phyloP scores from a whole-genome alignment of 35 echinoderm and acorn worm species.

The Hemicentrotus pulcherrimus region DNA sequence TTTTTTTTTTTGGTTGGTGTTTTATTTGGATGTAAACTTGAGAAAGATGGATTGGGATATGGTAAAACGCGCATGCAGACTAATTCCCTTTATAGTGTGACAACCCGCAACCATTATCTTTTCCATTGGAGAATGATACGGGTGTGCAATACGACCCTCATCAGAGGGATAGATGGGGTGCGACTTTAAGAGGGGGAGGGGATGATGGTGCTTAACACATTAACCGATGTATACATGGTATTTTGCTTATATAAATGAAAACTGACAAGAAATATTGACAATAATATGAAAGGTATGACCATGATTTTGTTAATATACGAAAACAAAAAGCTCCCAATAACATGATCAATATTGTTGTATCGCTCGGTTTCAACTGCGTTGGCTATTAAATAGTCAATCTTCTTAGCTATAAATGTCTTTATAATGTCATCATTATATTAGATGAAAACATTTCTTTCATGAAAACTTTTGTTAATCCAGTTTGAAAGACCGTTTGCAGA shows the following conservation, averaged over 20 bases:
- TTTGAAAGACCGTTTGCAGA: not conserved
- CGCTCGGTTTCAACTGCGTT: not conserved
- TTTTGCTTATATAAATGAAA: not conserved
- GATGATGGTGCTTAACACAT: not conserved
- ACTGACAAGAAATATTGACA: not conserved
- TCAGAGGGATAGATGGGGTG: not conserved
- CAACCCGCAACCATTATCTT: not conserved
- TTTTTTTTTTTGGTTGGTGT: not conserved
- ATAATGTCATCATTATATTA: not conserved
- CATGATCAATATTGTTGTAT: not conserved
- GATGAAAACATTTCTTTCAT: not conserved
- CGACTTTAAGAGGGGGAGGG: not conserved
- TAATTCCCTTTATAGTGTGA: not conserved
- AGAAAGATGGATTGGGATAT: slow-evolving; percentile 23
- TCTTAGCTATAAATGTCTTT: not conserved
- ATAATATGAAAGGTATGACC: not conserved
- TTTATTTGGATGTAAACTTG: not conserved
- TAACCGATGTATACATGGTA: not conserved
- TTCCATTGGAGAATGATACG: not conserved
- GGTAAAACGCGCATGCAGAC: not conserved
- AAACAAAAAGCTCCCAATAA: too few relatives aligned
- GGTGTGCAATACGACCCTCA: not conserved
- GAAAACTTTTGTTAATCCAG: not conserved
- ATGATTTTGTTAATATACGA: too few relatives aligned
- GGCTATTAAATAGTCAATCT: not conserved